These are phyloP conservation scores for Oscheius sp. DNA, from an alignment of 2,888 invertebrate genomes.

Conservation along the genomic window DNA sequence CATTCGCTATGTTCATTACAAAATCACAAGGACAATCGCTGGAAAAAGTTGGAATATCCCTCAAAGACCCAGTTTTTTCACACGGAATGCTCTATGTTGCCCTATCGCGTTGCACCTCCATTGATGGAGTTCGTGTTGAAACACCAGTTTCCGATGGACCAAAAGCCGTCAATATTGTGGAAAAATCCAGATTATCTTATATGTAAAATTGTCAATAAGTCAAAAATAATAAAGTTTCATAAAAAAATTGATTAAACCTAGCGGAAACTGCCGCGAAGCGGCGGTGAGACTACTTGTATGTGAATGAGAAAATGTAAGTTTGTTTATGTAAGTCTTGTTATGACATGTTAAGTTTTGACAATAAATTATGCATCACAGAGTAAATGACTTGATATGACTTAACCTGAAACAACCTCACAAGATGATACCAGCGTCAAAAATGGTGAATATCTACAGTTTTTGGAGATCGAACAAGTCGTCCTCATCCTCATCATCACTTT, in stretches of 20 bases:
- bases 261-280: too few species aligned
- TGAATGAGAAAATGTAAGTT: background rate
- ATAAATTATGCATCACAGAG: too few species aligned
- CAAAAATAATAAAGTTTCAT: too few species aligned
- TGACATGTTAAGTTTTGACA: too few species aligned
- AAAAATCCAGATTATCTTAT: too few species aligned
- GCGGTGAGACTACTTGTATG: too few species aligned
- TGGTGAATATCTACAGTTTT: conserved; percentile 31
- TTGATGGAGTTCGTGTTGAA: background rate
- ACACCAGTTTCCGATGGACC: background rate
- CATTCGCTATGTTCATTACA: conserved; percentile 67
- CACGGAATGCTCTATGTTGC: conserved; percentile 67
- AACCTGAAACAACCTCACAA: background rate
- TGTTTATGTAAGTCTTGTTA: background rate
- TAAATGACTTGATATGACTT: background rate
- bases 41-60: conserved; percentile 38
- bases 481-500: conserved; percentile 55
- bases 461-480: conserved; percentile 55
- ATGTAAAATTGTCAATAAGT: too few species aligned
- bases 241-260: too few species aligned
- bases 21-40: conserved; percentile 68
- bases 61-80: conserved; percentile 48
- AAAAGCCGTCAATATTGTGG: background rate
- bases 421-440: too few species aligned
- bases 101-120: background rate